Percentiles rank a stretch among this genome's conserved stretches.
These are phyloP conservation scores for Cyphomyrus discorhynchus DNA, from an alignment of 2,113 vertebrate species.

Conservation along the genomic window DNA sequence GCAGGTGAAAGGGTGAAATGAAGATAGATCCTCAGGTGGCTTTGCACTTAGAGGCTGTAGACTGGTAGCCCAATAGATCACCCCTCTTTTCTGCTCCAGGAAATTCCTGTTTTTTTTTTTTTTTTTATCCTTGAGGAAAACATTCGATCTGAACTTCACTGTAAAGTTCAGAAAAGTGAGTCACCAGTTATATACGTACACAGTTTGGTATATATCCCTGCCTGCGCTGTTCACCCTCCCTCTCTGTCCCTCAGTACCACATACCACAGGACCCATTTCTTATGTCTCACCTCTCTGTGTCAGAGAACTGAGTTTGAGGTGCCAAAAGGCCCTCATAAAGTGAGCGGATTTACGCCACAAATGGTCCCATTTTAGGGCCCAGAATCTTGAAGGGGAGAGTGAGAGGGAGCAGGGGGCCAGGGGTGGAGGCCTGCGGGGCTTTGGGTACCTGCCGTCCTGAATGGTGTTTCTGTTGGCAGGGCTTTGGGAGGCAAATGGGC, in stretches of 20 bases:
- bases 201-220: not conserved
- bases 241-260: not conserved
- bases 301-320: not conserved
- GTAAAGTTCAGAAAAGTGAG: not conserved
- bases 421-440: conserved; percentile 22
- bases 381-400: conserved; percentile 39
- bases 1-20: not conserved
- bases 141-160: not conserved
- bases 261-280: not conserved
- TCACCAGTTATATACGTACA: not conserved
- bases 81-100: not conserved
- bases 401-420: not conserved
- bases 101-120: not conserved
- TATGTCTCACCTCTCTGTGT: not conserved
- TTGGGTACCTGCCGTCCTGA: conserved; percentile 71
- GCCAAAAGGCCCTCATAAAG: not conserved
- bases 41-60: not conserved
- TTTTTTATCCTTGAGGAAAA: not conserved
- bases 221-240: not conserved
- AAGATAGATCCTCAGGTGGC: not conserved
- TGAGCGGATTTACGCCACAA: conserved; percentile 44
- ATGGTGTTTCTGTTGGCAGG: conserved; percentile 71
- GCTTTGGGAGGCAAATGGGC: conserved; percentile 63
- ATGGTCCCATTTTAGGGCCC: conserved; percentile 53
- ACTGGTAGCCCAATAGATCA: not conserved